These are phyloP conservation scores for Carduelis carduelis DNA, from an alignment of 2,797 vertebrate species.

Conservation along the genomic window DNA sequence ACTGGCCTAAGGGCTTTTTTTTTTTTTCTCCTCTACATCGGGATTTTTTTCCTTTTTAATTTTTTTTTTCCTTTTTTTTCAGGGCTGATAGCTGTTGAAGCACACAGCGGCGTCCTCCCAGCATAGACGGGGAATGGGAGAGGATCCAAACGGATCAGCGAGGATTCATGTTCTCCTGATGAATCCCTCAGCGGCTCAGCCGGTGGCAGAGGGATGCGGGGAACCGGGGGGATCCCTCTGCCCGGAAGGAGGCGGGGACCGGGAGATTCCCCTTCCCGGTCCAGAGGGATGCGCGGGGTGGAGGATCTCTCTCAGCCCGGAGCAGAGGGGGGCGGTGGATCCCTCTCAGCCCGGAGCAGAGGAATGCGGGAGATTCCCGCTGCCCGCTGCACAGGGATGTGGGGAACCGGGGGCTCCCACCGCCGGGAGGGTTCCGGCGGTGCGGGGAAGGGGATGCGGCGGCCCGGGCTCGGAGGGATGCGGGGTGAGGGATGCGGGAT, in stretches of 20 bases:
- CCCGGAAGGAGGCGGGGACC: not conserved
- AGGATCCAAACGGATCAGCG: rapidly evolving
- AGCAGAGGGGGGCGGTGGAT: not conserved
- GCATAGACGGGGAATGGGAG: not conserved
- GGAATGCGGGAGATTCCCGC: not conserved
- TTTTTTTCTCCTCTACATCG: not conserved
- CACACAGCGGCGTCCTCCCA: not conserved
- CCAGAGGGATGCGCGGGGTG: not conserved
- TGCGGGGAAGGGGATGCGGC: not conserved
- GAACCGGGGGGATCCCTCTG: not conserved
- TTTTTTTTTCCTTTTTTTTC: rapidly evolving
- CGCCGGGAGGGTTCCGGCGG: not conserved
- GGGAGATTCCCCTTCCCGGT: not conserved
- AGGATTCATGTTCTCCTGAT: not conserved
- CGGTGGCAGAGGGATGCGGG: not conserved
- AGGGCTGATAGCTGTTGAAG: not conserved
- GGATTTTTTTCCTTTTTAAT: not conserved
- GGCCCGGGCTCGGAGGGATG: not conserved
- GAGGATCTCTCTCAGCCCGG: not conserved
- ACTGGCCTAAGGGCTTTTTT: not conserved
- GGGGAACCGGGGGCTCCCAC: not conserved
- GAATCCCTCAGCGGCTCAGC: not conserved
- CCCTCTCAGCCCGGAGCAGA: not conserved
- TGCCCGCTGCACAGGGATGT: not conserved
- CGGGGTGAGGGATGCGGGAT: rapidly evolving